Evolutionary conservation across 2,888 invertebrate species (phyloP).

Genomic region (Caenorhabditis doughertyi): DNA sequence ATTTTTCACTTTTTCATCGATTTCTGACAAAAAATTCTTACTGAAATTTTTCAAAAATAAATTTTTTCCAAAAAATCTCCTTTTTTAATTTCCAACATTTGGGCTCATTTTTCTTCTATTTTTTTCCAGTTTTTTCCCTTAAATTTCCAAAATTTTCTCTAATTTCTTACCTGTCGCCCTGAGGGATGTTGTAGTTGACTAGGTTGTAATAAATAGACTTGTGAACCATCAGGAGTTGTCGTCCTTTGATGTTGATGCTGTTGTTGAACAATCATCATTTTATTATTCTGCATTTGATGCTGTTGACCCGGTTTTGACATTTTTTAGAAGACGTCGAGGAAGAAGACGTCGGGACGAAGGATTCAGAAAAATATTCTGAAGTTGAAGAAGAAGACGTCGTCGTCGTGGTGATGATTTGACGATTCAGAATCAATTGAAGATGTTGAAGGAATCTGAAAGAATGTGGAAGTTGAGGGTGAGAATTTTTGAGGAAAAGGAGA

Average conservation of each 20-base stretch:
- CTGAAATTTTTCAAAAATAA: too few relatives aligned
- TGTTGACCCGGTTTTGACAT: constrained; percentile 40
- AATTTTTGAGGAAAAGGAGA: not conserved
- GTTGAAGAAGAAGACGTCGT: not conserved
- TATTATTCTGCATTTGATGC: not conserved
- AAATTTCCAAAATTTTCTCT: too few relatives aligned
- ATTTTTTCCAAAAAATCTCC: too few relatives aligned
- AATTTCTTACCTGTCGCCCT: not conserved
- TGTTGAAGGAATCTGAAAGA: too few relatives aligned
- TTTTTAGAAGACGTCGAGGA: not conserved
- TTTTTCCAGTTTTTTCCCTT: too few relatives aligned
- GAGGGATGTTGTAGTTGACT: constrained; percentile 18
- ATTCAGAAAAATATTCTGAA: not conserved
- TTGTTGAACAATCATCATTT: constrained; percentile 1
- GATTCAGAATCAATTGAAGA: not conserved
- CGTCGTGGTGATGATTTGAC: too few relatives aligned
- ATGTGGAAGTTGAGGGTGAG: too few relatives aligned
- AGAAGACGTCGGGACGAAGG: not conserved
- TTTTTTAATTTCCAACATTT: too few relatives aligned
- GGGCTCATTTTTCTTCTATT: too few relatives aligned
- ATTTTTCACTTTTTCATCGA: too few relatives aligned
- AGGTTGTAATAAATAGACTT: constrained; percentile 68
- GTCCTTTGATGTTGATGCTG: constrained; percentile 33
- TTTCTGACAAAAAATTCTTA: too few relatives aligned
- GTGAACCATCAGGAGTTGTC: constrained; percentile 49